These are phyloP conservation scores for Karalla daura DNA, from an alignment of 2,797 vertebrate species.

Conservation along the genomic window DNA sequence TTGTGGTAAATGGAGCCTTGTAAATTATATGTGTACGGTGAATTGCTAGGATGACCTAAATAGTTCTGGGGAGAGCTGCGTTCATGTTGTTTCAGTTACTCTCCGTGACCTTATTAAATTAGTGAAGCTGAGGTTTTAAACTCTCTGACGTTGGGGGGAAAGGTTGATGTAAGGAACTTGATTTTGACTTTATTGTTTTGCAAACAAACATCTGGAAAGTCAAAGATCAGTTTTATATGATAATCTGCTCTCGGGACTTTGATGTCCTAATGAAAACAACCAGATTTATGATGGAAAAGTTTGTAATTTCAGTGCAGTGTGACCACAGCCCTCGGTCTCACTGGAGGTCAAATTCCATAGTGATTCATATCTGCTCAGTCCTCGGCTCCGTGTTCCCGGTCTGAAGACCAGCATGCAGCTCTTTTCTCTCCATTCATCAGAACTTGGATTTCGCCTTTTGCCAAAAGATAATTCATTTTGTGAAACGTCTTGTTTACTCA, in stretches of 20 bases:
- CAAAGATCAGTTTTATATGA: neutral
- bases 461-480: conserved; percentile 34
- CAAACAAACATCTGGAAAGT: neutral
- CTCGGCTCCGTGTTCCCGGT: conserved; percentile 7
- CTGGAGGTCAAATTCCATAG: conserved; percentile 46
- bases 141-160: neutral
- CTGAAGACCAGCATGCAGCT: neutral
- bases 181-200: neutral
- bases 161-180: neutral
- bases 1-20: neutral
- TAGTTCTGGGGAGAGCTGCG: neutral
- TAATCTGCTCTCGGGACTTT: neutral
- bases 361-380: conserved; percentile 19
- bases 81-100: neutral
- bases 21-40: neutral
- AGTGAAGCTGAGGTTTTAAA: neutral
- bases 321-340: neutral
- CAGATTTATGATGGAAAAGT: conserved; percentile 13
- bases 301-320: conserved; percentile 12
- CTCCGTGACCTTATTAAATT: neutral
- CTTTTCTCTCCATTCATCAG: conserved; percentile 31
- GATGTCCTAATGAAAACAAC: neutral
- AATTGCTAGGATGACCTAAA: neutral
- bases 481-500: conserved; percentile 33
- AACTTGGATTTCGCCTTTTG: conserved; percentile 3